Conservation (phyloP, 1,140 invertebrate genomes). For the Brachionus calyciflorus region DNA sequence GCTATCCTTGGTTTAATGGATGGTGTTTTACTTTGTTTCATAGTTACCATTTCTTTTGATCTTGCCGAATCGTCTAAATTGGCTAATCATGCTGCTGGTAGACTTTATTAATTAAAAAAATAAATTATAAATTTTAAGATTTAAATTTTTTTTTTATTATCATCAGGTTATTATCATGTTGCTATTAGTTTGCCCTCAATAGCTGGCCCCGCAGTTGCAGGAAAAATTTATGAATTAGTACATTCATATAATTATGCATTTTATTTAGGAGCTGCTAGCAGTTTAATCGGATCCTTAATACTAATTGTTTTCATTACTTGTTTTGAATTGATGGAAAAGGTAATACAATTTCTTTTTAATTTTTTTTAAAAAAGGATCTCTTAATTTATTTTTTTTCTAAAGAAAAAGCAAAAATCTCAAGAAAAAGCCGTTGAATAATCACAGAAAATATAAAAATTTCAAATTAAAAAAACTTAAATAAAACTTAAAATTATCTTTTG, state of each 20-base stretch:
- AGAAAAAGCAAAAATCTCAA: too few relatives aligned
- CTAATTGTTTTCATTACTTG: slow-evolving; percentile 3
- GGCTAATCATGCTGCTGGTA: slow-evolving; percentile 31
- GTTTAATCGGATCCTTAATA: slow-evolving; percentile 19
- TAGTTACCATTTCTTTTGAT: slow-evolving; percentile 38
- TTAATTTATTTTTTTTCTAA: too few relatives aligned
- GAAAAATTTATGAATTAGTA: neutral
- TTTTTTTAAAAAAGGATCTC: neutral
- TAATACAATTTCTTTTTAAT: neutral
- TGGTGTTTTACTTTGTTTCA: slow-evolving; percentile 39
- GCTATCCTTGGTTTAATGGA: slow-evolving; percentile 17
- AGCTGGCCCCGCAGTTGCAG: slow-evolving; percentile 18
- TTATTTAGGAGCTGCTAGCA: slow-evolving; percentile 7
- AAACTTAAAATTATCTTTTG: too few relatives aligned
- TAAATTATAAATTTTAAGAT: neutral
- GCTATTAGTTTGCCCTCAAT: slow-evolving; percentile 28
- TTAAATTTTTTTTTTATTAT: slow-evolving; percentile 1
- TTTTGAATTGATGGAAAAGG: neutral
- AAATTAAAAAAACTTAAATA: too few relatives aligned
- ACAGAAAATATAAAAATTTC: too few relatives aligned
- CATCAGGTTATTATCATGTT: slow-evolving; percentile 32
- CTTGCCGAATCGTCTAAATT: slow-evolving; percentile 29
- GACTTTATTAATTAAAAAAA: too few relatives aligned
- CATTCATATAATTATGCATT: slow-evolving; percentile 21
- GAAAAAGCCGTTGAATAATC: too few relatives aligned